Percentiles rank a stretch among this genome's conserved stretches.
Conservation (phyloP, 2,797 vertebrate species). For the Eulemur mongoz region DNA sequence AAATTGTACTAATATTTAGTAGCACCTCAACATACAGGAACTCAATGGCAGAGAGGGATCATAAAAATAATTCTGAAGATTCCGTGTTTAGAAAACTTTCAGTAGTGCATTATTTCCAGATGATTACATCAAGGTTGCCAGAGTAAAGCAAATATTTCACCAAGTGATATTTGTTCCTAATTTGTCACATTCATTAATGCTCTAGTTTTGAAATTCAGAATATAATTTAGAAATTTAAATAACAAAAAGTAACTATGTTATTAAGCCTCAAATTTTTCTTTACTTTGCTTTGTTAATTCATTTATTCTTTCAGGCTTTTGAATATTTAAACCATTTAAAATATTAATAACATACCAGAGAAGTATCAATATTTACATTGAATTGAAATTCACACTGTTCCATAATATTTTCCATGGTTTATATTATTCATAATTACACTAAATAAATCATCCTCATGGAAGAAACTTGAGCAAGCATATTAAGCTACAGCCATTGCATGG, state of each 20-base stretch:
- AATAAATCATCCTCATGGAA: conserved; percentile 19
- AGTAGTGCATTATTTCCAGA: background rate
- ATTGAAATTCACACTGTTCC: background rate
- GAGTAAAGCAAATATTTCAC: background rate
- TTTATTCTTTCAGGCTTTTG: conserved; percentile 30
- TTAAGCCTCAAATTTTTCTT: conserved; percentile 40
- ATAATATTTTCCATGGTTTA: conserved; percentile 23
- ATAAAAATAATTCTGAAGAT: background rate
- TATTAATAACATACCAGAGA: conserved; percentile 28
- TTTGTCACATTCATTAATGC: background rate
- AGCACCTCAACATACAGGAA: background rate
- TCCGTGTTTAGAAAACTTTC: background rate
- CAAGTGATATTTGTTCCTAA: conserved; percentile 20
- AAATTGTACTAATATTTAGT: background rate
- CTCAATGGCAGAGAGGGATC: background rate
- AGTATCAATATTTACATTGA: conserved; percentile 51
- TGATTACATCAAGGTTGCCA: background rate
- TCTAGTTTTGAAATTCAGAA: conserved; percentile 35
- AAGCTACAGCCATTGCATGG: background rate
- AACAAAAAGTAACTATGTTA: conserved; percentile 22
- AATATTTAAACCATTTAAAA: conserved; percentile 64
- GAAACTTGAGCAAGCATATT: background rate
- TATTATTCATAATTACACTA: conserved; percentile 33
- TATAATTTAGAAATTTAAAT: conserved; percentile 36
- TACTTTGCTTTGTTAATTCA: conserved; percentile 52